Evolutionary conservation across 2,113 vertebrate genomes (phyloP).

Genomic region (Pygathrix nemaeus): DNA sequence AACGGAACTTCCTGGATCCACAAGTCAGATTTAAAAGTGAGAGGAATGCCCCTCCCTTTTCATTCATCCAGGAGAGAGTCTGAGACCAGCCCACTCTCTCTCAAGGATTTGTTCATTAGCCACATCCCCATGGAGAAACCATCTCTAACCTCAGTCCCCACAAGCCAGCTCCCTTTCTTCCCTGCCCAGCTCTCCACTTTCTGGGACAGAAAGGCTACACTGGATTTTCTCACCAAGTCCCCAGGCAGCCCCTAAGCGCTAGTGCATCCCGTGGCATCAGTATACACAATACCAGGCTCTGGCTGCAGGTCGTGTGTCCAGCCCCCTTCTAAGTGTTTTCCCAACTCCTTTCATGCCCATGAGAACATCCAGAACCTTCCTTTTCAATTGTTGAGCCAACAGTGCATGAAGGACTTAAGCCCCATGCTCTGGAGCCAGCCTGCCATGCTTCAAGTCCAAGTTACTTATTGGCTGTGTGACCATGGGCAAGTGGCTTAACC

Average conservation of each 20-base stretch:
- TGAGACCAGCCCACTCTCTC: too few relatives aligned
- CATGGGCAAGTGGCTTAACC: neutral
- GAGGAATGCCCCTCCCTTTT: fast-evolving
- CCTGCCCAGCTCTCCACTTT: neutral
- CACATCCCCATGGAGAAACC: neutral
- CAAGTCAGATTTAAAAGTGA: neutral
- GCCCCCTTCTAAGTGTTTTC: neutral
- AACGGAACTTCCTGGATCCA: neutral
- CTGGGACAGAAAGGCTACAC: neutral
- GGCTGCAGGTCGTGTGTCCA: neutral
- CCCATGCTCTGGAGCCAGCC: neutral
- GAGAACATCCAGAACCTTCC: neutral
- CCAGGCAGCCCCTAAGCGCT: neutral
- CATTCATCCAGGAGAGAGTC: neutral
- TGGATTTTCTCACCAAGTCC: neutral
- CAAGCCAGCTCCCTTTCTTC: neutral
- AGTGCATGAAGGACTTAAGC: fast-evolving
- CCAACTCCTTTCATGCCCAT: too few relatives aligned
- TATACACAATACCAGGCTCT: neutral
- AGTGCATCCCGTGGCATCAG: fast-evolving
- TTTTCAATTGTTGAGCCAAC: neutral
- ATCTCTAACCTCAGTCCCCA: neutral
- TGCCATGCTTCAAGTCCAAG: neutral
- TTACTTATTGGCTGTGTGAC: neutral
- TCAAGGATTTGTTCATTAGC: neutral